Base-by-base conservation (phyloP, 2,888 invertebrate genomes). In the Ormyrus nitidulus region DNA sequence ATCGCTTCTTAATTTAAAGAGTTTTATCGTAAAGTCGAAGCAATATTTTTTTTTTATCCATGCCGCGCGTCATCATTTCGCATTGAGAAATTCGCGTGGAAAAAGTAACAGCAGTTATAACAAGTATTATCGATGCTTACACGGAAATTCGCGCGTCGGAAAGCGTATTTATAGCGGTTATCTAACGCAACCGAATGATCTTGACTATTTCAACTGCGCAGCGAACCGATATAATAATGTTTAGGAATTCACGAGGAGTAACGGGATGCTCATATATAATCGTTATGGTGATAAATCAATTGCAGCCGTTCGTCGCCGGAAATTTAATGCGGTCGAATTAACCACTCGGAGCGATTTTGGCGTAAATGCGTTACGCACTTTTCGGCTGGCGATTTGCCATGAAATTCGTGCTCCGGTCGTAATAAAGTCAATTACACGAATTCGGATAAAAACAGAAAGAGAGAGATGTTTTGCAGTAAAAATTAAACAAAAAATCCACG, bases 291-390 rank as follows among this genome's bases (percentile, higher is more conserved):
- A 44, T 85, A 84, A 86, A 85, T 84, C 82, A 85, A 86, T 85
- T 84, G 83, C 83, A 77, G 75, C 74, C 77, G 78, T 82, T 69
- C 81, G 84, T 82, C 83, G 83, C 77, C 48, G 81, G 81, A 81
- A 84, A 84, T 84, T 85, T 84, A 84, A 84, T 85, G 83, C 82
- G 65, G 62, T 72, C 82, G 72, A 82, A 84, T 82, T 82, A 77
- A 83, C 83, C 83, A 83, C 77, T 83, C 79, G 69, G 72, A 71
- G 77, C 82, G 80, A 84, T 84, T 83, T 84, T 80, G 80, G 77
- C 83, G 83, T 84, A 83, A 84, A 84, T 66, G 83, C 82, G 81
- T 85, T 85, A 84, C 83, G 81, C 82, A 83, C 83, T 84, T 85
- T 85, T 84, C 84, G 44, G 56, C 13, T 69, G 56, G 54, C 75